phyloP scores from a whole-genome alignment of 2,888 invertebrate genomes.

The Cantharis lateralis region DNA sequence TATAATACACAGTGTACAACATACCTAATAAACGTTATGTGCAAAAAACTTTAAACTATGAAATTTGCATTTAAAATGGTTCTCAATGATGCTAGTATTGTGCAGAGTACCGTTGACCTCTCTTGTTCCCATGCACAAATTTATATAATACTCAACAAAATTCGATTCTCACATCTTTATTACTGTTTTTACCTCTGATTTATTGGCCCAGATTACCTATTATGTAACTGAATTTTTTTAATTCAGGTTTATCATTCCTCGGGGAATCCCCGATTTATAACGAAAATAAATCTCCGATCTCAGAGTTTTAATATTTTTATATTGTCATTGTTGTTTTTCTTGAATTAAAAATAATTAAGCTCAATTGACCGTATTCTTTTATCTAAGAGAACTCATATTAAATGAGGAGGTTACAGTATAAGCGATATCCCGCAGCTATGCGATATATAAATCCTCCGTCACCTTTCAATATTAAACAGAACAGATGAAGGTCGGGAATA shows the following conservation, averaged over 20 bases:
- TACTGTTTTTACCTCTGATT: not conserved
- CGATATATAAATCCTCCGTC: not conserved
- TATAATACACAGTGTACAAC: slow-evolving; percentile 13
- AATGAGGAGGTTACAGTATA: not conserved
- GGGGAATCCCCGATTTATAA: not conserved
- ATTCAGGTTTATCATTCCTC: not conserved
- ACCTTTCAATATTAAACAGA: not conserved
- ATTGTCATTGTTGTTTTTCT: not conserved
- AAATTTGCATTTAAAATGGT: slow-evolving; percentile 18
- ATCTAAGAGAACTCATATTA: not conserved
- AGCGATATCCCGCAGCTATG: not conserved
- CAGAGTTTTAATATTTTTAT: not conserved
- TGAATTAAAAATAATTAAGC: not conserved
- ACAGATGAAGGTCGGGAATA: not conserved
- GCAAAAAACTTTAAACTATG: slow-evolving; percentile 10
- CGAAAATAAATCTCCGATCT: too few species aligned
- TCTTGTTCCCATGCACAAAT: slow-evolving; percentile 10
- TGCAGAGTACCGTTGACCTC: slow-evolving; percentile 15
- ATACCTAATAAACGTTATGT: slow-evolving; percentile 9
- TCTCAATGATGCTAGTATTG: slow-evolving; percentile 14
- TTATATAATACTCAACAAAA: slow-evolving; percentile 14
- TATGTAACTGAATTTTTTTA: not conserved
- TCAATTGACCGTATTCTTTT: not conserved
- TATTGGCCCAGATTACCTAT: not conserved
- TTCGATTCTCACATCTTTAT: slow-evolving; percentile 11